Percentiles rank a stretch among this genome's conserved stretches.
These are phyloP conservation scores for Zootermopsis nevadensis DNA, from an alignment of 2,888 invertebrate species.

Conservation along the genomic window DNA sequence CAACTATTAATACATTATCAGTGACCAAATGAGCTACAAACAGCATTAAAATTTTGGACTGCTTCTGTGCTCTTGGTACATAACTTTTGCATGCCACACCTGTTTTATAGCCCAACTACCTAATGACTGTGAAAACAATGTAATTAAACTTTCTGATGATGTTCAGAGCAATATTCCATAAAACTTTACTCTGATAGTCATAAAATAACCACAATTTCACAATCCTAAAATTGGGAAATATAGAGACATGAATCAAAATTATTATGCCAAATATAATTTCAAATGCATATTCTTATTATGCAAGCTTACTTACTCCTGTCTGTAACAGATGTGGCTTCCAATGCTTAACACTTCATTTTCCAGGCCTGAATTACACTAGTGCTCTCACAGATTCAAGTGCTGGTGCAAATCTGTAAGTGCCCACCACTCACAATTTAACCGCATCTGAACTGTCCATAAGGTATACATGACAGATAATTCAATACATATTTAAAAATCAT, in stretches of 20 bases:
- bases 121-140: background rate
- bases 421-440: constrained; percentile 19
- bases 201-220: background rate
- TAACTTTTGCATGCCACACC: constrained; percentile 8
- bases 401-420: constrained; percentile 21
- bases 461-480: background rate
- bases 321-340: constrained; percentile 7
- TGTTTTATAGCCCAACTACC: background rate
- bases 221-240: background rate
- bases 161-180: no score
- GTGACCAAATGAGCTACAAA: background rate
- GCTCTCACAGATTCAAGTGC: background rate
- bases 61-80: background rate
- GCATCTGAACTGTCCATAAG: background rate
- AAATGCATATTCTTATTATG: no score
- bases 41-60: background rate
- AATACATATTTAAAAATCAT: background rate
- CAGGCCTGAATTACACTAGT: background rate
- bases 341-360: background rate
- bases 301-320: no score
- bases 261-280: no score
- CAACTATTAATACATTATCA: background rate
- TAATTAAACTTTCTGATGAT: no score
- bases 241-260: no score
- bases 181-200: background rate